phyloP scores from a whole-genome alignment of 1,140 invertebrate genomes.

The Leptestheria dahalacensis region DNA sequence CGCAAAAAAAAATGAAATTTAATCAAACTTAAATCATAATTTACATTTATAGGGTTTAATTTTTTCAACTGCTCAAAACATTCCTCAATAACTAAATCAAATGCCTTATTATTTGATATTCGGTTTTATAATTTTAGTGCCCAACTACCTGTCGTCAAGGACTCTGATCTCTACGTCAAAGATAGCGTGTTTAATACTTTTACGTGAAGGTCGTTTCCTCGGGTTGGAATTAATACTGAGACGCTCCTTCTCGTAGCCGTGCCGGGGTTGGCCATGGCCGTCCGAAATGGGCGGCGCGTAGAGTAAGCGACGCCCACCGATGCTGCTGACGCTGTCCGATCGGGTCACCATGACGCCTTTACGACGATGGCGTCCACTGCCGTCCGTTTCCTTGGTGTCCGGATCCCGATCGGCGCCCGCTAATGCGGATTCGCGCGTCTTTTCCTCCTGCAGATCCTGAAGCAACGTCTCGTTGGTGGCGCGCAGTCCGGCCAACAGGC shows the following conservation, averaged over 20 bases:
- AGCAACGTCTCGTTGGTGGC: slow-evolving; percentile 63
- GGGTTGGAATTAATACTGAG: not conserved
- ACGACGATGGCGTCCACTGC: slow-evolving; percentile 24
- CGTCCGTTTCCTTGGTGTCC: slow-evolving; percentile 19
- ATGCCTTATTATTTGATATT: no score
- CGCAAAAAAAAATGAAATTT: no score
- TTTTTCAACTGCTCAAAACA: not conserved
- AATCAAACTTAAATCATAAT: no score
- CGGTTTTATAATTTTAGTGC: no score
- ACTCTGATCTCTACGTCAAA: no score
- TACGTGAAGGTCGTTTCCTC: not conserved
- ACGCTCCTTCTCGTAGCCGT: slow-evolving; percentile 28
- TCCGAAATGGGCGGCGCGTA: slow-evolving; percentile 77
- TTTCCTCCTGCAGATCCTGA: slow-evolving; percentile 27
- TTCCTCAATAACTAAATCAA: no score
- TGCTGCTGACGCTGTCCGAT: slow-evolving; percentile 65
- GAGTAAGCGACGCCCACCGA: slow-evolving; percentile 63
- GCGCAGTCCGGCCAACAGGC: slow-evolving; percentile 71
- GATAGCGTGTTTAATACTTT: slow-evolving; percentile 10
- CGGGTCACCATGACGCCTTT: slow-evolving; percentile 40
- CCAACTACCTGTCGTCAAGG: no score
- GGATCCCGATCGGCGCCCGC: slow-evolving; percentile 29
- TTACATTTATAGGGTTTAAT: not conserved
- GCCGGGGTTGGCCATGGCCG: slow-evolving; percentile 43
- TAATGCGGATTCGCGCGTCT: slow-evolving; percentile 1